phyloP scores from a whole-genome alignment of 2,113 vertebrate genomes.

The Hoplias malabaricus region DNA sequence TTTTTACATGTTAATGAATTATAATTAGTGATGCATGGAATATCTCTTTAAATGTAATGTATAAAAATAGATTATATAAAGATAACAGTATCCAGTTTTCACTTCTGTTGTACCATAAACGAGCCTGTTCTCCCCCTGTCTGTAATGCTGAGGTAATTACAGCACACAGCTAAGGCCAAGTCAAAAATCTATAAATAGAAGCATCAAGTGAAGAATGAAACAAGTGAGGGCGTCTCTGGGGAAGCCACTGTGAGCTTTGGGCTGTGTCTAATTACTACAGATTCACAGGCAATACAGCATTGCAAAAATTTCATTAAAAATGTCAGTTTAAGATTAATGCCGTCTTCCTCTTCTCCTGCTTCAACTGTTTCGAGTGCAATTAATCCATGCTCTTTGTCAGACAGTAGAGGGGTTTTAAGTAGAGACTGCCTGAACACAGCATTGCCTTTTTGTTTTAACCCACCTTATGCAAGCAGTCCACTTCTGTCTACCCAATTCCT shows the following conservation, averaged over 20 bases:
- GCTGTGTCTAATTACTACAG: conserved; percentile 1
- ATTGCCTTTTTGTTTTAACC: neutral
- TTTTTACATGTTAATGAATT: too few species aligned
- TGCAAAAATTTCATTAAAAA: neutral
- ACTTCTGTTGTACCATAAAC: neutral
- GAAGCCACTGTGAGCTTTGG: neutral
- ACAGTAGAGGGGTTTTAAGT: neutral
- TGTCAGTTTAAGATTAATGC: neutral
- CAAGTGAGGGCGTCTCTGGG: neutral
- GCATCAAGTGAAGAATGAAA: neutral
- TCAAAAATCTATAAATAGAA: conserved; percentile 17
- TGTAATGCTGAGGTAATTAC: neutral
- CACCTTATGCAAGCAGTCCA: neutral
- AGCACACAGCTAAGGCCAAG: neutral
- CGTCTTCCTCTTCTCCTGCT: neutral
- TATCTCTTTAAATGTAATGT: too few species aligned
- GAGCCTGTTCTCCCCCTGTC: neutral
- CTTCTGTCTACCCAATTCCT: neutral
- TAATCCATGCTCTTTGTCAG: neutral
- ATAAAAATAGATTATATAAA: too few species aligned
- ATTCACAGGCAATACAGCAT: neutral
- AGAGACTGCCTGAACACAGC: neutral
- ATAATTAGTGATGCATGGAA: too few species aligned
- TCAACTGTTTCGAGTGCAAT: neutral
- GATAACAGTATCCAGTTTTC: neutral